Base-by-base conservation (phyloP, 2,888 invertebrate genomes). In the Campaea margaritaria region DNA sequence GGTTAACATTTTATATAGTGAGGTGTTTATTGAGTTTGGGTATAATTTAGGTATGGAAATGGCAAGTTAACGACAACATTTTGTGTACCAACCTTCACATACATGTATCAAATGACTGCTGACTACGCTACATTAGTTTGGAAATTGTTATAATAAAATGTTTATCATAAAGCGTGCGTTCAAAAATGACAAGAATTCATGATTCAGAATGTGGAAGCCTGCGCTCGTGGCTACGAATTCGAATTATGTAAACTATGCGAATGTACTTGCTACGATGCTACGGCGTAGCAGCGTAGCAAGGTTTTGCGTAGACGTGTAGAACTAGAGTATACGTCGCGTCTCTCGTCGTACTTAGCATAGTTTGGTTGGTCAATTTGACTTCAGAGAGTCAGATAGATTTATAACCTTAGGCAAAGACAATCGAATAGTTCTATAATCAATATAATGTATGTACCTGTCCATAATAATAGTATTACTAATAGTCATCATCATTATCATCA, bases 1-100 rank as follows among this genome's bases (percentile, higher is more conserved):
- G 48, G 58, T 59, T 61, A 58, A 47, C 38, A 43, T 57, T 60
- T 62, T 60, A 52, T 58, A 15, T 63, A 49, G 41, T 43, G 15
- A 46, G 44, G 51, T 54, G 53, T 45, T 39, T 55, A 60, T 60
- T 43, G 49, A 46, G 28, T 53, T 49, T 41, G n/a, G 52, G 10
- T 11, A 28, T 50, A 9, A 31, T 31, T 12, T 16, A 34, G 9
- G 16, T n/a, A 15, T 38, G 39, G 12, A 12, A n/a, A 11, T 46
- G 15, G 11, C 36, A 42, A 48, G 46, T 42, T 46, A 34, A 9
- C 21, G 41, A 9, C 21, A 21, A 43, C 7, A 12, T 14, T 21
- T 43, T 21, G 21, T 43, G 12, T n/a, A 11, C 31, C 31, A 46
- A 45, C 21, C 21, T 52, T 53, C 16, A 14, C 12, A 34, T 16